A percentile compares a stretch with the other conserved stretches of the same genome.
Conservation (phyloP, 2,888 invertebrate genomes). For the Drosophila testacea region DNA sequence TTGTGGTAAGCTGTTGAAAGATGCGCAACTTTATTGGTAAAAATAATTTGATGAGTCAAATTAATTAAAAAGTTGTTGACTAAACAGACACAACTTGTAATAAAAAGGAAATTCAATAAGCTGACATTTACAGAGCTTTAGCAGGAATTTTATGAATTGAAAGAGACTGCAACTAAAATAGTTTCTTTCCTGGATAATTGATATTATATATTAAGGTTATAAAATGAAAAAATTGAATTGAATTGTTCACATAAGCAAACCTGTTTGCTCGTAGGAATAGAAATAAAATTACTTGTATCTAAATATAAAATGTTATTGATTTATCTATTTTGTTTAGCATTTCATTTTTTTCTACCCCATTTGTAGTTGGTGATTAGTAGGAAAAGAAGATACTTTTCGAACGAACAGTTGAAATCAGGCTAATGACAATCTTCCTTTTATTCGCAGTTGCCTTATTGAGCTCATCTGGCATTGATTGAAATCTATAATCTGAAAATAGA, state of each 20-base stretch:
- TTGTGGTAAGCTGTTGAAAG: slow-evolving; percentile 20
- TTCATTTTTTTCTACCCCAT: neutral
- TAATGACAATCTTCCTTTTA: slow-evolving; percentile 4
- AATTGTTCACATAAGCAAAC: too few relatives aligned
- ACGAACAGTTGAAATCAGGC: neutral
- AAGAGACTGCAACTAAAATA: too few relatives aligned
- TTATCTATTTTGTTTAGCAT: neutral
- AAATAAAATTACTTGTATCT: too few relatives aligned
- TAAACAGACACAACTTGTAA: neutral
- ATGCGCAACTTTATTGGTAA: slow-evolving; percentile 19
- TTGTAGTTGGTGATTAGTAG: neutral
- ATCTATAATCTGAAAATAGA: slow-evolving; percentile 17
- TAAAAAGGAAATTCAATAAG: slow-evolving; percentile 4
- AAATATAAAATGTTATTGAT: too few relatives aligned
- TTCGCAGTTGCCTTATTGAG: slow-evolving; percentile 7
- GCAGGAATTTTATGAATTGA: too few relatives aligned
- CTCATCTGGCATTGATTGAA: slow-evolving; percentile 39
- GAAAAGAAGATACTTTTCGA: neutral
- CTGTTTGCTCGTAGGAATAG: too few relatives aligned
- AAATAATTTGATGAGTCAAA: slow-evolving; percentile 25
- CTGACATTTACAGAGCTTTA: neutral
- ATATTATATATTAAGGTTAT: too few relatives aligned
- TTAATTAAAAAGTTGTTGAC: slow-evolving; percentile 39
- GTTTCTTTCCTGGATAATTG: too few relatives aligned
- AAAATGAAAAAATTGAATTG: too few relatives aligned